phyloP scores from a whole-genome alignment of 2,113 vertebrate genomes.

The Leucosticte australis region DNA sequence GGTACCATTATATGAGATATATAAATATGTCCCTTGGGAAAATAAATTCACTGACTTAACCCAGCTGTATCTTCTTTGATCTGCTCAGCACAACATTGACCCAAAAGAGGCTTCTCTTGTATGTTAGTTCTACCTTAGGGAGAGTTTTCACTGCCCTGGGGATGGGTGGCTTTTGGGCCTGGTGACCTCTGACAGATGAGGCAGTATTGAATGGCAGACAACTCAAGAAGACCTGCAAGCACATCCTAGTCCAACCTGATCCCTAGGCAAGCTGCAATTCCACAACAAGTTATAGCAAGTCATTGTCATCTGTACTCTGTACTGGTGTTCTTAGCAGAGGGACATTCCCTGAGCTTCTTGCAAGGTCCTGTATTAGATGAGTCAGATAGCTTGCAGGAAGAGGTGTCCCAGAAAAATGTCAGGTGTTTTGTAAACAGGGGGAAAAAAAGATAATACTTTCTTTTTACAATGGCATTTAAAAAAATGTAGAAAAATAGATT shows the following conservation, averaged over 20 bases:
- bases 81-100: neutral
- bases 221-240: neutral
- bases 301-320: neutral
- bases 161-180: neutral
- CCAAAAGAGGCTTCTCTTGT: neutral
- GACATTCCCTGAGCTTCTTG: neutral
- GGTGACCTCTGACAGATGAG: neutral
- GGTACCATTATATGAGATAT: neutral
- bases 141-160: neutral
- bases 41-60: neutral
- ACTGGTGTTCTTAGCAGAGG: neutral
- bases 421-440: neutral
- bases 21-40: neutral
- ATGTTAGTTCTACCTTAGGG: neutral
- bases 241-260: neutral
- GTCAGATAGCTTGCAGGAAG: neutral
- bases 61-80: neutral
- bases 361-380: neutral
- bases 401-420: neutral
- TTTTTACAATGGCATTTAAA: neutral
- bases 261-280: neutral
- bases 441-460: neutral
- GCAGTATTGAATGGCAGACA: neutral
- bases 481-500: neutral
- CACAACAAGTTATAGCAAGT: neutral